Evolutionary conservation across 2,888 invertebrate genomes (phyloP), one percentile per base, ranked within the genome.

Genomic region (Dendrolimus pini): DNA sequence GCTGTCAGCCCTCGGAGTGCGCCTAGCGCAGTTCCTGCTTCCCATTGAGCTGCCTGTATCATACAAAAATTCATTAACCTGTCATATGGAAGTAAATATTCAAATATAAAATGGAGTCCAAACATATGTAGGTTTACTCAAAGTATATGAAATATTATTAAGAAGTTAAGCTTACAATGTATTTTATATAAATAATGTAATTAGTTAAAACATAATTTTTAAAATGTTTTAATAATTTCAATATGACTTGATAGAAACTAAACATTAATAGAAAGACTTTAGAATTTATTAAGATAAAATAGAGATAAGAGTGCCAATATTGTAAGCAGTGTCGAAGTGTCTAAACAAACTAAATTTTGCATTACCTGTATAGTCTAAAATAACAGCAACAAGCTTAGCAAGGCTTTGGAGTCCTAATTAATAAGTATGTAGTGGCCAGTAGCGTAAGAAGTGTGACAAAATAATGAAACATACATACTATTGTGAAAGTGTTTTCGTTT

Each of bases 1-100:
- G 96, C 95, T 84, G 96, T 96, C 75, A 98, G 93, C 68, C 96
- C 95, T 65, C 95, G 94, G 71, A 98, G 92, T 58, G 96, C 96
- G 57, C 96, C 94, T 76, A 95, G 93, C 68, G 97, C 96, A 12
- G 96, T 96, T 81, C 94, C 91, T 78, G 92, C 82, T 61, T 90
- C 85, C 91, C 91, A 87, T 67, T 90, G 86, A 56, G 90, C 88
- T 58, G 89, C 90, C 90, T 90, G 75, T 55, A 58, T 58, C 3
- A 52, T 53, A 53, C 53, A 13, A 41, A 53, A 61, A 61, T 6
- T 47, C 47, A 47, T 47, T 47, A 30, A 3, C 30, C 3, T 0
- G 30, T 30, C 30, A 30, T 30, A 3, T 30, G 30, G 30, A 30
- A 30, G 30, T 30, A 30, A 30, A 30, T 30, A 30, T 30, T 30